Evolutionary conservation across 2,113 vertebrate genomes (phyloP).

Genomic region (Hoplias malabaricus): DNA sequence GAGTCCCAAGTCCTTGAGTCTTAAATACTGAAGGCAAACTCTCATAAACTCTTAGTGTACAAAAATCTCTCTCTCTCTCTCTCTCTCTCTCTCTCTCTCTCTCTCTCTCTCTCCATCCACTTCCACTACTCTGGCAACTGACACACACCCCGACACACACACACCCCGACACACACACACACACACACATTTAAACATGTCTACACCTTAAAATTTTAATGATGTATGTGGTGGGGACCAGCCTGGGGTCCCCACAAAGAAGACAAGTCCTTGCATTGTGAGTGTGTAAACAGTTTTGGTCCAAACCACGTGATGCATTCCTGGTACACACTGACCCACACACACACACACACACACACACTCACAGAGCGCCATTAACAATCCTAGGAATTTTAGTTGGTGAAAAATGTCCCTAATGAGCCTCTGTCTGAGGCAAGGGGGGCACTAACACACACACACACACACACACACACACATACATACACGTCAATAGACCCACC

Average conservation of each 20-base stretch:
- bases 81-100: background rate
- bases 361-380: conserved; percentile 52
- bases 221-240: no score
- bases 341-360: conserved; percentile 44
- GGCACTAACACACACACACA: background rate
- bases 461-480: conserved; percentile 36
- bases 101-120: conserved; percentile 42
- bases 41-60: no score
- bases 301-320: no score
- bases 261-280: no score
- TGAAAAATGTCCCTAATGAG: conserved; percentile 54
- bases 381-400: conserved; percentile 47
- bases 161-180: conserved; percentile 51
- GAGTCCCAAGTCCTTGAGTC: background rate
- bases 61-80: background rate
- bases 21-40: no score
- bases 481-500: conserved; percentile 22
- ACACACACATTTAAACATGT: no score
- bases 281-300: no score
- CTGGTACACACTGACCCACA: no score
- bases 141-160: conserved; percentile 58
- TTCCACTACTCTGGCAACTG: conserved; percentile 75
- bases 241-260: no score
- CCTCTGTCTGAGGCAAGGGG: conserved; percentile 2
- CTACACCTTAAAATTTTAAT: no score